Percentiles rank a stretch among this genome's conserved stretches.
phyloP scores from a whole-genome alignment of 2,797 vertebrate genomes.

The Serranus cabrilla region DNA sequence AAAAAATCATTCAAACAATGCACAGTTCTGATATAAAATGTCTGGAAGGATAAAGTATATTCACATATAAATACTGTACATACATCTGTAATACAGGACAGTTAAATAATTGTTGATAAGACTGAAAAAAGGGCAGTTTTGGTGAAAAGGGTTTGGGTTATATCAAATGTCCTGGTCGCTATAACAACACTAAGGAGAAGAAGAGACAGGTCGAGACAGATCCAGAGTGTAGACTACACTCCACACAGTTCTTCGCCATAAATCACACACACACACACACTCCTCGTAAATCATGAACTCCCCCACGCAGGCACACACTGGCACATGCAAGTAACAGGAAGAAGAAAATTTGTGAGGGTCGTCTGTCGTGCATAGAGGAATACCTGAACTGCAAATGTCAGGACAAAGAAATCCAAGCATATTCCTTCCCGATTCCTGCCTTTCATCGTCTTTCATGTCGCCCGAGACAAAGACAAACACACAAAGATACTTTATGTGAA shows the following conservation, averaged over 20 bases:
- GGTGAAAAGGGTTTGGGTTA: conserved; percentile 43
- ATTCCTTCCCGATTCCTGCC: conserved; percentile 19
- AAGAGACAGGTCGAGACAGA: conserved; percentile 52
- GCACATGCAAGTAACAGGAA: conserved; percentile 65
- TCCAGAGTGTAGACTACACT: conserved; percentile 28
- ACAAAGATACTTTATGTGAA: conserved; percentile 44
- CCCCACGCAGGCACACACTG: conserved; percentile 61
- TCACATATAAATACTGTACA: conserved; percentile 86
- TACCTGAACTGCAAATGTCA: conserved; percentile 62
- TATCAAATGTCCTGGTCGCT: conserved; percentile 50
- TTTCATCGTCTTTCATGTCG: conserved; percentile 42
- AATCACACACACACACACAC: conserved; percentile 35
- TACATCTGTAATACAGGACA: conserved; percentile 70
- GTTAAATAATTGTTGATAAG: conserved; percentile 60
- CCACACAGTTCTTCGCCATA: conserved; percentile 34
- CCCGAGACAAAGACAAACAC: conserved; percentile 49
- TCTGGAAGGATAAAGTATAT: conserved; percentile 68
- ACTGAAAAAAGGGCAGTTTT: conserved; percentile 49
- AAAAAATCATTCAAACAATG: conserved; percentile 52
- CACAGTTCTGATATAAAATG: conserved; percentile 74
- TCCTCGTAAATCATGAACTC: conserved; percentile 34
- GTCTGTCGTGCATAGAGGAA: conserved; percentile 77
- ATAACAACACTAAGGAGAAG: conserved; percentile 38
- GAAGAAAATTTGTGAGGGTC: conserved; percentile 54
- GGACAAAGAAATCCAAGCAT: conserved; percentile 53